Conservation (phyloP, 2,888 invertebrate species). For the Trilocha varians region DNA sequence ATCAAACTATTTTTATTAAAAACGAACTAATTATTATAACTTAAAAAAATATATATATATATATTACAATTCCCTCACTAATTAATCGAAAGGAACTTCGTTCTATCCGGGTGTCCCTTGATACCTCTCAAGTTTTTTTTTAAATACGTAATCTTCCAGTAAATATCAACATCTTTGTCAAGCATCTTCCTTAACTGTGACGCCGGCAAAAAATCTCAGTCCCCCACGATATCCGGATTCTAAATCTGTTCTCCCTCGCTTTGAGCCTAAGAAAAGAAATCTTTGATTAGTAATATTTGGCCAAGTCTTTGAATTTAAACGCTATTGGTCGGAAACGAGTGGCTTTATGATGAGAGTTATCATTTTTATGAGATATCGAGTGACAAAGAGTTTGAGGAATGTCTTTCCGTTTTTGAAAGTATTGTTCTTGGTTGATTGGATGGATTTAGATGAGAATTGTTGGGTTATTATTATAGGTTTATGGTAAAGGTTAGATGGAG, state of each 20-base stretch:
- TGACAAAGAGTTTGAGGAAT: slow-evolving; percentile 3
- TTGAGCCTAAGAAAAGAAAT: slow-evolving; percentile 35
- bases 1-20: too few species aligned
- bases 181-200: slow-evolving; percentile 33
- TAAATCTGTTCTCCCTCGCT: slow-evolving; percentile 47
- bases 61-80: too few species aligned
- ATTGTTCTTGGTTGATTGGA: too few species aligned
- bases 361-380: slow-evolving; percentile 9
- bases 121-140: not conserved
- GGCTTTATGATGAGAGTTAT: slow-evolving; percentile 12
- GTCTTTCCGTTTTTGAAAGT: too few species aligned
- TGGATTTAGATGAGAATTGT: too few species aligned
- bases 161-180: slow-evolving; percentile 14
- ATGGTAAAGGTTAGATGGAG: too few species aligned
- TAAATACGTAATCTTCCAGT: too few species aligned
- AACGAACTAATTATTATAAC: too few species aligned
- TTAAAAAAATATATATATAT: too few species aligned
- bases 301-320: slow-evolving; percentile 14
- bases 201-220: slow-evolving; percentile 43
- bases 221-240: slow-evolving; percentile 58
- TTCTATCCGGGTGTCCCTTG: too few species aligned
- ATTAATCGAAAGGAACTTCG: too few species aligned
- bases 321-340: slow-evolving; percentile 14
- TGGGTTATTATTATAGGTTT: too few species aligned
- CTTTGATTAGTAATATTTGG: slow-evolving; percentile 39